Evolutionary conservation across 37 sponge, comb jelly and placozoan species (phyloP).

Genomic region (Tethya wilhelma): DNA sequence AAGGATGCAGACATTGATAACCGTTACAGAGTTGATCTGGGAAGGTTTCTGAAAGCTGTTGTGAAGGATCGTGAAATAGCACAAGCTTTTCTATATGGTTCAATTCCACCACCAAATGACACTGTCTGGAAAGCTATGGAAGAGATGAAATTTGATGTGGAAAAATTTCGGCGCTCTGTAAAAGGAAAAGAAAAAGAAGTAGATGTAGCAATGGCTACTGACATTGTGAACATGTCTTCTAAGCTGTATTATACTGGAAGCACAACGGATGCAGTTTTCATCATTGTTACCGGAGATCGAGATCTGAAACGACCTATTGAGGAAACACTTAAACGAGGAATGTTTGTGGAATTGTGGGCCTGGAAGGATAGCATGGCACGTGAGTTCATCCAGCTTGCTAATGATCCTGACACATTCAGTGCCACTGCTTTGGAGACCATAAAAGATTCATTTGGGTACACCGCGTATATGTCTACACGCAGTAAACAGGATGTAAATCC

Average conservation of each 20-base stretch:
- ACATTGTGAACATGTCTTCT: background rate
- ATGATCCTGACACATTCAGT: background rate
- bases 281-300: slow-evolving; percentile 32
- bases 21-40: slow-evolving; percentile 29
- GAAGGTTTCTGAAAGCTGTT: slow-evolving; percentile 6
- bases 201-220: slow-evolving; percentile 17
- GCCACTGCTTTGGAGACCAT: background rate
- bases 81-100: slow-evolving; percentile 40
- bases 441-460: background rate
- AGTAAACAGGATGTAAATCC: background rate
- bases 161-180: background rate
- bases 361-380: slow-evolving; percentile 7
- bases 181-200: slow-evolving; percentile 27
- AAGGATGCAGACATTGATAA: slow-evolving; percentile 15
- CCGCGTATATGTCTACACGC: slow-evolving; percentile 7
- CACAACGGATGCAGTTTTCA: background rate
- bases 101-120: slow-evolving; percentile 42
- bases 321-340: background rate
- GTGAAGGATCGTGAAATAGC: background rate
- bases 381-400: slow-evolving; percentile 3
- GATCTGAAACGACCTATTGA: slow-evolving; percentile 20
- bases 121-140: slow-evolving; percentile 23
- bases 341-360: slow-evolving; percentile 17
- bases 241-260: background rate
- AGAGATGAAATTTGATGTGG: slow-evolving; percentile 12